phyloP scores from a whole-genome alignment of 1,140 invertebrate genomes.

The Thalassaphorura encarpata region DNA sequence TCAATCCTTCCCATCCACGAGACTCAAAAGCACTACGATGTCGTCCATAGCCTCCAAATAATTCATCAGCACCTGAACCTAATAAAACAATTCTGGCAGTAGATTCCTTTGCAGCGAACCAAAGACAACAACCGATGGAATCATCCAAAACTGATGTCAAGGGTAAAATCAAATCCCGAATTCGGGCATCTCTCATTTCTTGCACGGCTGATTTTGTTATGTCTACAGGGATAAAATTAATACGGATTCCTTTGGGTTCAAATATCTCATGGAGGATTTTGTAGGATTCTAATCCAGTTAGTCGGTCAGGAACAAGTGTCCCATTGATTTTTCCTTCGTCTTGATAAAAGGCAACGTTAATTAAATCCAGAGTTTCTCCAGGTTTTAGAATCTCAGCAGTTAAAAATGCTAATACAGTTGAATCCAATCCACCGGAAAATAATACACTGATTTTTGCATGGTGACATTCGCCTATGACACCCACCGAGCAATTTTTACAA shows the following conservation, averaged over 20 bases:
- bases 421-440: slow-evolving; percentile 95
- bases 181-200: slow-evolving; percentile 44
- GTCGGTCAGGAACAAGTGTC: slow-evolving; percentile 61
- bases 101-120: slow-evolving; percentile 80
- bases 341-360: slow-evolving; percentile 85
- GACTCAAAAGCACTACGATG: slow-evolving; percentile 63
- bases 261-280: slow-evolving; percentile 57
- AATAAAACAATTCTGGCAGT: slow-evolving; percentile 45
- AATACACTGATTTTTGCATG: slow-evolving; percentile 74
- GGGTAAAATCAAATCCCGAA: slow-evolving; percentile 70
- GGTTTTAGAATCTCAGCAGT: slow-evolving; percentile 63
- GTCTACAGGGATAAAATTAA: slow-evolving; percentile 53
- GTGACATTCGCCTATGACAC: slow-evolving; percentile 37
- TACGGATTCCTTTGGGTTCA: slow-evolving; percentile 48
- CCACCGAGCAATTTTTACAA: slow-evolving; percentile 48
- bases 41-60: slow-evolving; percentile 86
- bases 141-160: slow-evolving; percentile 85
- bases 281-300: slow-evolving; percentile 62
- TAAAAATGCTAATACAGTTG: slow-evolving; percentile 71
- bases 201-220: slow-evolving; percentile 58
- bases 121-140: slow-evolving; percentile 83
- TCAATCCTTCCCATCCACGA: slow-evolving; percentile 54
- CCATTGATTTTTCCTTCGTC: slow-evolving; percentile 30
- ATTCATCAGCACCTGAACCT: slow-evolving; percentile 76
- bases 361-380: slow-evolving; percentile 55